A percentile compares a stretch with the other conserved stretches of the same genome.
Evolutionary conservation across 2,113 vertebrate genomes (phyloP).

Genomic region (Neolamprologus longior): DNA sequence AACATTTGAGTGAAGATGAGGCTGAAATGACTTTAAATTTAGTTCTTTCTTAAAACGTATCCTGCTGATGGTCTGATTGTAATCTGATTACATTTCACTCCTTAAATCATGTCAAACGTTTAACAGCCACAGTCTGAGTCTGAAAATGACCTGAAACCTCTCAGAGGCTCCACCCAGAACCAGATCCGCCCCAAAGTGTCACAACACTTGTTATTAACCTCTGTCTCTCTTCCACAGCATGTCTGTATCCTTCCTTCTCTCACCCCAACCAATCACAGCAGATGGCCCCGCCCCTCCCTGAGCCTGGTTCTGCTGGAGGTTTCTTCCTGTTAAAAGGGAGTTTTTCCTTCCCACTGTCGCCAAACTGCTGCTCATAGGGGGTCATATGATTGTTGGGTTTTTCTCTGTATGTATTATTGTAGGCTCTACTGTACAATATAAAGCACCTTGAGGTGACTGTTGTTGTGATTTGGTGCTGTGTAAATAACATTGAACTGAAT

Average conservation of each 20-base stretch:
- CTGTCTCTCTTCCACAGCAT: background rate
- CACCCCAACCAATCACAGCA: fast-evolving
- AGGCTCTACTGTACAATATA: fast-evolving
- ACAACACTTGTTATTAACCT: fast-evolving
- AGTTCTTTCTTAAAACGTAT: fast-evolving
- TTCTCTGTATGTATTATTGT: fast-evolving
- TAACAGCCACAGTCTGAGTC: background rate
- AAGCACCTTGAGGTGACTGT: fast-evolving
- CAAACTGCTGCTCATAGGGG: background rate
- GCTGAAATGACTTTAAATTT: background rate
- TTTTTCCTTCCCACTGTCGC: background rate
- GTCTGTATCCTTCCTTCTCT: background rate
- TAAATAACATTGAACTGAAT: fast-evolving
- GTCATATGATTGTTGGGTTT: fast-evolving
- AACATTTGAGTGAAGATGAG: background rate
- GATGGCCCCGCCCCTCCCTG: background rate
- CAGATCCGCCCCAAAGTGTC: fast-evolving
- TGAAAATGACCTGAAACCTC: background rate
- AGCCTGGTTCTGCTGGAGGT: background rate
- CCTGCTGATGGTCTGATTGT: background rate
- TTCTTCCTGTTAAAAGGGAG: background rate
- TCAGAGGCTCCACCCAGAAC: background rate
- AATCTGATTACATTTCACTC: background rate
- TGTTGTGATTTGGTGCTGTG: fast-evolving
- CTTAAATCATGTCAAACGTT: background rate